phyloP scores from a whole-genome alignment of 2,888 invertebrate species.

The Lepidonotus clava region DNA sequence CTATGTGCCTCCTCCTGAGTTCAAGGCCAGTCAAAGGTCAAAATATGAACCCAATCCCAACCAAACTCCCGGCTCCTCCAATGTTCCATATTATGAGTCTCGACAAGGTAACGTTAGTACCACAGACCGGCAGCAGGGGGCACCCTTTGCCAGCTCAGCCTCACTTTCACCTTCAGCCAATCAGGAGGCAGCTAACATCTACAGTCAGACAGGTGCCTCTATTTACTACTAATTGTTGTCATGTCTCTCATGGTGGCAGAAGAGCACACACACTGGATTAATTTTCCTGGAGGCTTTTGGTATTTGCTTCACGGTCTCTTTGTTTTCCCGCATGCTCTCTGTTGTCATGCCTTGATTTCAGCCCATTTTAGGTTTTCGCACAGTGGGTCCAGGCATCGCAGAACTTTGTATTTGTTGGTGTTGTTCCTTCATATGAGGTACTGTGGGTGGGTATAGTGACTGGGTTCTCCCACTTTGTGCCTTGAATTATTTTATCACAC shows the following conservation, averaged over 20 bases:
- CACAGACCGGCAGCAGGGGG: slow-evolving; percentile 39
- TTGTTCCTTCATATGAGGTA: too few relatives aligned
- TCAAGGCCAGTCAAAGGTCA: background rate
- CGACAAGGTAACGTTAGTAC: background rate
- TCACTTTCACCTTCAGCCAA: slow-evolving; percentile 19
- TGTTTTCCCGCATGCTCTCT: background rate
- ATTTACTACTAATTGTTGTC: slow-evolving; percentile 42
- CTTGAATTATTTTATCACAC: too few relatives aligned
- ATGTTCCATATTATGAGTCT: too few relatives aligned
- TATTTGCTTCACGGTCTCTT: background rate
- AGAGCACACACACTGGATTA: background rate
- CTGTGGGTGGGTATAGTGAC: too few relatives aligned
- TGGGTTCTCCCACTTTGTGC: too few relatives aligned
- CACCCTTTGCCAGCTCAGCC: background rate
- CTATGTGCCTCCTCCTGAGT: slow-evolving; percentile 27
- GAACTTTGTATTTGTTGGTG: too few relatives aligned
- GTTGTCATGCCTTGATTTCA: background rate
- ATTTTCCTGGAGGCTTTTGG: background rate
- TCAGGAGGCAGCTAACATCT: slow-evolving; percentile 33
- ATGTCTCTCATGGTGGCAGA: background rate
- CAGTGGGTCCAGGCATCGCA: too few relatives aligned
- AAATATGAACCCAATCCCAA: background rate
- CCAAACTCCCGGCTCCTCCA: too few relatives aligned
- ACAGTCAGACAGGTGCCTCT: slow-evolving; percentile 25
- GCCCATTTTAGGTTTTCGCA: slow-evolving; percentile 18